A percentile compares a stretch with the other conserved stretches of the same genome.
Evolutionary conservation across 2,797 vertebrate species (phyloP).

Genomic region (Fistularia tabacaria): DNA sequence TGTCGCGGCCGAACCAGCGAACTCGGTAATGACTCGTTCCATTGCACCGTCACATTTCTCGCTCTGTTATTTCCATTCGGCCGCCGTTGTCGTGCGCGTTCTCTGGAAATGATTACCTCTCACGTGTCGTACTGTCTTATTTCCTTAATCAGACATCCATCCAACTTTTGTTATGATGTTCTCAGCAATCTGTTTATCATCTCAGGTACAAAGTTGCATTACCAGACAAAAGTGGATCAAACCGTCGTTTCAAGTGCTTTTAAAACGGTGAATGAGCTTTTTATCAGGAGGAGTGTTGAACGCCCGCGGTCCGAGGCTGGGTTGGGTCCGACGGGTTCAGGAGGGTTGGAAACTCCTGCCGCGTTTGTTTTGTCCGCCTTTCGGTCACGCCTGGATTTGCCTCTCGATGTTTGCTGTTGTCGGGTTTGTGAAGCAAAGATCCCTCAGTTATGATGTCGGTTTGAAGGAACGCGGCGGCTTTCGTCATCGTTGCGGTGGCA

Average conservation of each 20-base stretch:
- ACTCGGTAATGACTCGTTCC: neutral
- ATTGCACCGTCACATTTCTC: neutral
- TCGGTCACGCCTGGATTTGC: neutral
- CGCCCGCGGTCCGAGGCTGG: no score
- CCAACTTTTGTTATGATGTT: constrained; percentile 73
- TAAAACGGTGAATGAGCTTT: constrained; percentile 4
- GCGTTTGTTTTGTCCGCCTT: neutral
- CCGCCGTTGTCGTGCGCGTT: constrained; percentile 28
- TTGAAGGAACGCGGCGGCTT: no score
- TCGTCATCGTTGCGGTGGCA: no score
- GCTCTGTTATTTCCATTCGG: no score
- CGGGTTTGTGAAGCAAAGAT: no score
- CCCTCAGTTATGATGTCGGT: no score
- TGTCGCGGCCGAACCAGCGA: neutral
- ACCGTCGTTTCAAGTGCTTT: constrained; percentile 37
- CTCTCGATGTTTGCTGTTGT: neutral
- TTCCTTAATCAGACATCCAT: constrained; percentile 73
- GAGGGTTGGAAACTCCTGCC: constrained; percentile 29
- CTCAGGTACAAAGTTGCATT: constrained; percentile 74
- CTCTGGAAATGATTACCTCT: constrained; percentile 64
- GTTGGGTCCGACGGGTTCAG: constrained; percentile 8
- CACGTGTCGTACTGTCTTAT: constrained; percentile 50
- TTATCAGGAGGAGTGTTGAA: neutral
- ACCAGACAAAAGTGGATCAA: constrained; percentile 57
- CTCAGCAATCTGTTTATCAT: constrained; percentile 71